Base-by-base conservation (phyloP, 2,888 invertebrate genomes). In the Gymnocheta viridis region DNA sequence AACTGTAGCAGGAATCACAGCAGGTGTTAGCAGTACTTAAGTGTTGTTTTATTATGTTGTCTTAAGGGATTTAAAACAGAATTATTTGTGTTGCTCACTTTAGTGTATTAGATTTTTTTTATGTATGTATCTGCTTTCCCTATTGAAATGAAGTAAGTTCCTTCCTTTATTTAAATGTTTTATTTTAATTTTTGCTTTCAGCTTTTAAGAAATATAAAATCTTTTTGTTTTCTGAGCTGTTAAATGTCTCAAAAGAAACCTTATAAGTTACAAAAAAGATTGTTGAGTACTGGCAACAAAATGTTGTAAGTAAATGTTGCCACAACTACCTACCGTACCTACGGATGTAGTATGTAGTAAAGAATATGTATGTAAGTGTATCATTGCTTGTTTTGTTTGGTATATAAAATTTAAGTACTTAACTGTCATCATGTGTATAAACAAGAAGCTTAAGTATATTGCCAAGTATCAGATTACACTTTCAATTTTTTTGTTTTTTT, bases 381-480 rank as follows among this genome's bases (percentile, higher is more conserved):
- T 32, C 17, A 17, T 14, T n/a, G 14, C 41, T 73, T 22, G 19
- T 70, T 49, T 29, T 74, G 54, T 41, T 70, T 51, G 35, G 72
- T 70, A 32, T 78, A 84, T 84, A 84, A 81, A 84, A 84, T 81
- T 84, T 81, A 84, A 84, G 81, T 81, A 84, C 77, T 84, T 78
- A 78, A 78, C 81, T 84, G 84, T 84, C 84, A 84, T 84, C 81
- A 78, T 84, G 84, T 84, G 84, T 67, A 80, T 85, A 74, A 85
- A 77, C 79, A 79, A 85, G 79, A 29, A 84, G 84, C 81, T 84
- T 78, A 81, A 84, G 73, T 81, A 81, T 84, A 84, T 84, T 84
- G 84, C 81, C 84, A 77, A 73, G 85, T 85, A 82, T 86, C 82
- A 78, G 83, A 84, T 86, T 82, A 82, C 86, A 85, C 86, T 86